These are phyloP conservation scores for Ia io DNA, from an alignment of 2,113 vertebrate species.

Conservation along the genomic window DNA sequence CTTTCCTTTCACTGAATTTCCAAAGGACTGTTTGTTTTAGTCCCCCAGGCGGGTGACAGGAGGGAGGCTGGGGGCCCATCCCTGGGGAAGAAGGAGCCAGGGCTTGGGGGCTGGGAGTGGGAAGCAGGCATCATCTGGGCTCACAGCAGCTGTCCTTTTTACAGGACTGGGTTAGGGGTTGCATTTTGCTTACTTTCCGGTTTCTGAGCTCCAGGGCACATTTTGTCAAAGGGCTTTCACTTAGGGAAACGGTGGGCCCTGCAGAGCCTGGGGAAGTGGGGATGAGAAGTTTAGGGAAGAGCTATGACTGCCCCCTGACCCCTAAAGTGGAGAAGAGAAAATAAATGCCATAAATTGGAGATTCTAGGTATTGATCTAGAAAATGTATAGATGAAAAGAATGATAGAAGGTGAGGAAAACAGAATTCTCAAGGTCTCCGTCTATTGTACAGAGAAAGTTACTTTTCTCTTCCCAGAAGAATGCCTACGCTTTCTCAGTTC, in stretches of 20 bases:
- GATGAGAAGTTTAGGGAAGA: neutral
- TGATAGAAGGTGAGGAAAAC: neutral
- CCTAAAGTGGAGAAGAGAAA: neutral
- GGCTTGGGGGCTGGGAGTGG: neutral
- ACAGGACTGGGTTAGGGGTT: neutral
- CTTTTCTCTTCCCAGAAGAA: neutral
- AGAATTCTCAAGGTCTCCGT: neutral
- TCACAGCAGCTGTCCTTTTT: neutral
- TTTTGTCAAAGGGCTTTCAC: neutral
- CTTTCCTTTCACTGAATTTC: constrained; percentile 66
- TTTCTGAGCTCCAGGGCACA: neutral
- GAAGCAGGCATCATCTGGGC: neutral
- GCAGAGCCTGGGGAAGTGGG: neutral
- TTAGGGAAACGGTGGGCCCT: neutral
- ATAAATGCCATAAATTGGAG: neutral
- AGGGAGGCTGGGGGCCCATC: neutral
- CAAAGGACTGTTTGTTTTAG: constrained; percentile 74
- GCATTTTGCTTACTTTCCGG: neutral
- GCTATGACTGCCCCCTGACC: too few species aligned
- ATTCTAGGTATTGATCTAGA: neutral
- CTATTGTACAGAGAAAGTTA: neutral
- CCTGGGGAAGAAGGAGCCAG: neutral
- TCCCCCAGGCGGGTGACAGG: neutral
- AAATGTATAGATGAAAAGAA: neutral
- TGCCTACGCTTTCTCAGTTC: neutral